Evolutionary conservation across 2,113 vertebrate species (phyloP).

Genomic region (Platichthys flesus): DNA sequence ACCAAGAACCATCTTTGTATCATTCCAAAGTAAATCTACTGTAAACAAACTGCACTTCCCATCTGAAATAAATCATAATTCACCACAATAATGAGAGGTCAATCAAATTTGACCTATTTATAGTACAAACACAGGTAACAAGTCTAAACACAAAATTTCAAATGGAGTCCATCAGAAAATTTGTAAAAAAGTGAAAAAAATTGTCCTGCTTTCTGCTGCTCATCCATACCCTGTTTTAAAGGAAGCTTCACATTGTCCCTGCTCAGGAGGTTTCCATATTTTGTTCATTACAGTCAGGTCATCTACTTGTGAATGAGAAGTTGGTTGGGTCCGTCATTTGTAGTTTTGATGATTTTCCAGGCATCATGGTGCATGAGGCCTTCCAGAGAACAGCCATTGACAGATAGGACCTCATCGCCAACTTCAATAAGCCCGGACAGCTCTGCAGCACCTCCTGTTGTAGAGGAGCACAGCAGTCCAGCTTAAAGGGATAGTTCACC

Average conservation of each 20-base stretch:
- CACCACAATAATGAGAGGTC: constrained; percentile 13
- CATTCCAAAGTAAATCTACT: constrained; percentile 27
- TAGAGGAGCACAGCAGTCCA: constrained; percentile 8
- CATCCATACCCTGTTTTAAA: background rate
- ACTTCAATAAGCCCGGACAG: constrained; percentile 87
- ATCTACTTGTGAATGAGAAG: constrained; percentile 87
- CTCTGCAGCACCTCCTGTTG: constrained; percentile 90
- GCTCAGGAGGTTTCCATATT: background rate
- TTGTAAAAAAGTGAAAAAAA: background rate
- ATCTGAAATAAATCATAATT: constrained; percentile 23
- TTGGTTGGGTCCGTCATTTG: constrained; percentile 88
- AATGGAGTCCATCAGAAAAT: constrained; percentile 11
- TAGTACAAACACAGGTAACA: constrained; percentile 17
- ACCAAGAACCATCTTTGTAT: background rate
- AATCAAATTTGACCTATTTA: background rate
- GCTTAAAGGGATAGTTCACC: no score
- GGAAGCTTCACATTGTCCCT: background rate
- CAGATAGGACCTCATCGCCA: constrained; percentile 92
- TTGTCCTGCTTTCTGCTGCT: background rate
- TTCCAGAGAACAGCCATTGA: constrained; percentile 89
- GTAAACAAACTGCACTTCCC: constrained; percentile 35
- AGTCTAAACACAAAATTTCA: constrained; percentile 20
- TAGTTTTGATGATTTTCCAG: constrained; percentile 93
- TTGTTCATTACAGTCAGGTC: constrained; percentile 66
- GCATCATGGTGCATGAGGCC: constrained; percentile 92